Percentiles rank a stretch among this genome's conserved stretches.
Conservation (phyloP, 2,888 invertebrate genomes). For the Adelphocoris suturalis region DNA sequence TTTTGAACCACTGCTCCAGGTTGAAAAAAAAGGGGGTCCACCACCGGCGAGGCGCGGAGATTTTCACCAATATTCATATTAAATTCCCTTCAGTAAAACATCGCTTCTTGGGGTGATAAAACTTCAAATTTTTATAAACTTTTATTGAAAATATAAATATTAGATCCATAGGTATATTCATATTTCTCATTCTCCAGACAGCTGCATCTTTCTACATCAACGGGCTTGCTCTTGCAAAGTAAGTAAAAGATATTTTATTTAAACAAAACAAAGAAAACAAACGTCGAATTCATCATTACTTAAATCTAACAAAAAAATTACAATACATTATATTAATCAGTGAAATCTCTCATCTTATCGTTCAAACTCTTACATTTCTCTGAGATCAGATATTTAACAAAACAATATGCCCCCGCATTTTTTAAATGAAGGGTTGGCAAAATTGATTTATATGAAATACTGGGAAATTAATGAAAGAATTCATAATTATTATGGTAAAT, state of each 20-base stretch:
- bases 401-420: neutral
- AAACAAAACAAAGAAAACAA: neutral
- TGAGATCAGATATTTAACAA: slow-evolving; percentile 15
- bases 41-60: no score
- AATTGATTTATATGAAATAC: no score
- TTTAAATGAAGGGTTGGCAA: neutral
- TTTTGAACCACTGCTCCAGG: no score
- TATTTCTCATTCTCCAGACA: neutral
- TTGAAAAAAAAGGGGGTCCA: no score
- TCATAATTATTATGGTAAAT: no score
- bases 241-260: slow-evolving; percentile 10
- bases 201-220: neutral
- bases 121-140: neutral
- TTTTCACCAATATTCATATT: no score
- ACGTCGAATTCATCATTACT: neutral
- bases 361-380: slow-evolving; percentile 7
- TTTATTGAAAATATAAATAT: slow-evolving; percentile 22
- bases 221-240: neutral
- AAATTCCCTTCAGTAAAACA: no score
- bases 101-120: no score
- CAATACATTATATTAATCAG: slow-evolving; percentile 1
- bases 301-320: neutral
- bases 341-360: slow-evolving; percentile 7
- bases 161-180: neutral
- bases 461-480: no score